Conservation (phyloP, 2,113 vertebrate genomes). For the Heterotis niloticus region DNA sequence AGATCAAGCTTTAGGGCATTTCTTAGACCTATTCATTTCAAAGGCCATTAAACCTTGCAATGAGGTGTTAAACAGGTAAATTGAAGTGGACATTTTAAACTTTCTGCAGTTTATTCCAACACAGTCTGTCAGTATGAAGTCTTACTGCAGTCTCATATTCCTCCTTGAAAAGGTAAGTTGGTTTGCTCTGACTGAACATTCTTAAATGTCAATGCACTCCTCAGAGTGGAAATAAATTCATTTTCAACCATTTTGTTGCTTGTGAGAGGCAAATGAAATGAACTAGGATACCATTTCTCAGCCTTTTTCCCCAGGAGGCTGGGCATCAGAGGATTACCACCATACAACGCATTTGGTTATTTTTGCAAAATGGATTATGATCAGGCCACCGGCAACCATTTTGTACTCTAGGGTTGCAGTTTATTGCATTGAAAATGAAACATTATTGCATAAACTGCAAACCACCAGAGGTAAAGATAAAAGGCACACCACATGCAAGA, state of each 20-base stretch:
- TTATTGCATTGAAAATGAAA: constrained; percentile 55
- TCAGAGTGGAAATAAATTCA: too few relatives aligned
- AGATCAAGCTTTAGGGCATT: too few relatives aligned
- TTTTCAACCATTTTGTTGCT: too few relatives aligned
- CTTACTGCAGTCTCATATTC: too few relatives aligned
- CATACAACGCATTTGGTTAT: background rate
- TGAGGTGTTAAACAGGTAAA: constrained; percentile 52
- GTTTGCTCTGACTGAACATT: background rate
- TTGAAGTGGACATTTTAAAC: constrained; percentile 51
- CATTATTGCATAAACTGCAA: constrained; percentile 55
- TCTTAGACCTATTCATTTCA: constrained; percentile 36
- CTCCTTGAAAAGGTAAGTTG: too few relatives aligned
- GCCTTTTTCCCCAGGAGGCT: too few relatives aligned
- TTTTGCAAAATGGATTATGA: background rate
- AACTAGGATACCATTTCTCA: too few relatives aligned
- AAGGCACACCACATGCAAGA: constrained; percentile 50
- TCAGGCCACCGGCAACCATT: background rate
- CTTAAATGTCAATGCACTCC: too few relatives aligned
- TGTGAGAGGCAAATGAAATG: too few relatives aligned
- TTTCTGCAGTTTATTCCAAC: too few relatives aligned
- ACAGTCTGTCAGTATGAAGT: too few relatives aligned
- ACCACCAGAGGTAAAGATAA: constrained; percentile 56
- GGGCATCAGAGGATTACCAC: too few relatives aligned
- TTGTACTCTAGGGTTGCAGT: background rate
- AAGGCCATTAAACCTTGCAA: constrained; percentile 62